Conservation (phyloP, 1,140 invertebrate genomes). For the Teleopsis dalmanni region DNA sequence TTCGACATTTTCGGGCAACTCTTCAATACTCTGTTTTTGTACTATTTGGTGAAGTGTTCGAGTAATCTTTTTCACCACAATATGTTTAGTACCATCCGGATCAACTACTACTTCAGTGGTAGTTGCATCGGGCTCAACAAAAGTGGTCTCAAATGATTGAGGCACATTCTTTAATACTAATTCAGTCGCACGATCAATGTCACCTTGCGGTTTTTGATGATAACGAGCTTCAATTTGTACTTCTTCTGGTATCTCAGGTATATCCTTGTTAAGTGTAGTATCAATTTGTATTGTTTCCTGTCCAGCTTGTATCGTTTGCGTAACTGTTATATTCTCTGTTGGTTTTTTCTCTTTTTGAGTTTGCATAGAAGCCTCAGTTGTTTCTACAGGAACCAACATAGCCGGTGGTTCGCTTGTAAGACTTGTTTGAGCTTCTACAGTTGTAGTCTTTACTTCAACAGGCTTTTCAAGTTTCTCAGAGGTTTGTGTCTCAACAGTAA, state of each 20-base stretch:
- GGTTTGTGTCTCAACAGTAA: slow-evolving; percentile 48
- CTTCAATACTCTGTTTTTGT: slow-evolving; percentile 36
- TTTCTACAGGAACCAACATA: slow-evolving; percentile 32
- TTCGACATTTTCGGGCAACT: slow-evolving; percentile 34
- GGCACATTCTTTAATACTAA: slow-evolving; percentile 48
- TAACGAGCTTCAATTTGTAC: slow-evolving; percentile 69
- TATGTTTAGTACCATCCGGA: slow-evolving; percentile 70
- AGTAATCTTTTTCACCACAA: slow-evolving; percentile 63
- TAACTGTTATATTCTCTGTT: slow-evolving; percentile 63
- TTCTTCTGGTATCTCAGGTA: slow-evolving; percentile 49
- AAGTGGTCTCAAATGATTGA: slow-evolving; percentile 69
- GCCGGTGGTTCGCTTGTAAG: slow-evolving; percentile 38
- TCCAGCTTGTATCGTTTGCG: slow-evolving; percentile 57
- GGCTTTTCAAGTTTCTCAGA: slow-evolving; percentile 42
- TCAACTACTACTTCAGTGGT: slow-evolving; percentile 68
- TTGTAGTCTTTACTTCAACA: slow-evolving; percentile 41
- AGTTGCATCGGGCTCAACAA: slow-evolving; percentile 68
- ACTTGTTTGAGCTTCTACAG: slow-evolving; percentile 56
- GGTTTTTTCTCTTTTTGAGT: slow-evolving; percentile 34
- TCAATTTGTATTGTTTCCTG: slow-evolving; percentile 73
- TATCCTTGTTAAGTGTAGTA: slow-evolving; percentile 51
- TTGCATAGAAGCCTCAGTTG: slow-evolving; percentile 34
- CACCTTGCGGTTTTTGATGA: slow-evolving; percentile 38
- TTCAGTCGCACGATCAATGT: slow-evolving; percentile 38
- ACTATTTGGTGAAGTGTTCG: slow-evolving; percentile 47